Evolutionary conservation across 30 jellyfish, hydroid and myxozoan genomes (phyloP), one percentile per base, ranked within the genome.

Genomic region (Phacellophora camtschatica): DNA sequence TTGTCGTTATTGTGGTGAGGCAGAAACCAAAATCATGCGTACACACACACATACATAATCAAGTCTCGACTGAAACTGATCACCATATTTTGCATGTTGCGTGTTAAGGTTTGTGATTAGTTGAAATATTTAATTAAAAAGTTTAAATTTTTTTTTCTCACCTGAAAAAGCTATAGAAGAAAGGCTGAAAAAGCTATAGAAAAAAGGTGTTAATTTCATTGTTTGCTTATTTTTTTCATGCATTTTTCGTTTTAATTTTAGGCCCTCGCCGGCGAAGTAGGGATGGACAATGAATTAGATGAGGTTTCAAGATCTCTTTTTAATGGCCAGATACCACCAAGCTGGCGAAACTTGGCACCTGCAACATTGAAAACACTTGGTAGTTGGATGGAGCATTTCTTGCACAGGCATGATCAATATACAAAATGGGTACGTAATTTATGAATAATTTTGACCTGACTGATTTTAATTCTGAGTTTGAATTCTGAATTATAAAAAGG

Each of bases 261-360:
- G 98, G 98, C 98, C 30, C 83, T 92, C 18, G 95, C 96, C 19
- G 98, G 98, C 12, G 98, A 92, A 68, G 98, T 92, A 29, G 98
- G 98, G 20, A 92, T 92, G 98, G 98, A 92, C 81, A 92, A 92
- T 61, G 98, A 92, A 53, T 74, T 92, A 0, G 98, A 92, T 66
- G 98, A 92, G 30, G 98, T 92, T 0, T 66, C 98, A 28, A 69
- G 96, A 73, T 75, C 98, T 12, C 89, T 92, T 13, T 92, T 92
- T 74, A 92, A 92, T 46, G 98, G 98, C 4, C 96, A 85, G 34
- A 28, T 92, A 61, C 98, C 98, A 25, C 96, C 95, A 25, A 85
- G 96, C 63, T 92, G 98, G 98, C 88, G 96, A 31, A 92, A 92
- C 53, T 70, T 92, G 58, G 98, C 98, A 36, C 98, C 98, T 15